A percentile compares a stretch with the other conserved stretches of the same genome.
These are phyloP conservation scores for Clytia hemisphaerica DNA, from an alignment of 30 jellyfish, hydroid and myxozoan genomes.

Conservation along the genomic window DNA sequence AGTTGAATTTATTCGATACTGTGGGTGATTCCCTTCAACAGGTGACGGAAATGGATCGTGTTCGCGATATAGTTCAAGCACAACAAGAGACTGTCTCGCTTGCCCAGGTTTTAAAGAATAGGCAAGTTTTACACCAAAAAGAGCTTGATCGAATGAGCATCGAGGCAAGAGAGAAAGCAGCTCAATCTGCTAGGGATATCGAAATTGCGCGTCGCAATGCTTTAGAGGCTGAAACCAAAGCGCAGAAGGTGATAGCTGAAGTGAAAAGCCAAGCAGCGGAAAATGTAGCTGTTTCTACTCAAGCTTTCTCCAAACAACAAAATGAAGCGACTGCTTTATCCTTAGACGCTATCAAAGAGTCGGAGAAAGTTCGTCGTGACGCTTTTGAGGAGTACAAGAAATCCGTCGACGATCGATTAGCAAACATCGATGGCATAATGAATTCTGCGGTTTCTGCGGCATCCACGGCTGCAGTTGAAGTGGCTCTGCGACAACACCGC, in stretches of 20 bases:
- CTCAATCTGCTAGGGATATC: constrained; percentile 43
- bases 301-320: constrained; percentile 28
- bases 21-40: constrained; percentile 79
- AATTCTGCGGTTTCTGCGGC: constrained; percentile 92
- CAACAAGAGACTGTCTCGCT: constrained; percentile 86
- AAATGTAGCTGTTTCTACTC: constrained; percentile 44
- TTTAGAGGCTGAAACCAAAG: constrained; percentile 24
- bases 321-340: constrained; percentile 53
- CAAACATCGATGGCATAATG: constrained; percentile 62
- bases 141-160: constrained; percentile 62
- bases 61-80: constrained; percentile 60
- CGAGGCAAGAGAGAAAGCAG: constrained; percentile 61
- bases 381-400: constrained; percentile 58
- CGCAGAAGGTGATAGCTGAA: constrained; percentile 23
- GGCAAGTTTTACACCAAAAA: constrained; percentile 59
- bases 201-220: constrained; percentile 43
- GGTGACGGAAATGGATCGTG: constrained; percentile 65
- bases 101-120: constrained; percentile 74
- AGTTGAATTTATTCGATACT: constrained; percentile 60
- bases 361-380: constrained; percentile 43
- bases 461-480: constrained; percentile 84
- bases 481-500: constrained; percentile 70
- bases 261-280: constrained; percentile 41
- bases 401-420: constrained; percentile 56
- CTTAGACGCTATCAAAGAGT: constrained; percentile 24